Conservation (phyloP, 2,113 vertebrate species). For the Bubalus kerabau region DNA sequence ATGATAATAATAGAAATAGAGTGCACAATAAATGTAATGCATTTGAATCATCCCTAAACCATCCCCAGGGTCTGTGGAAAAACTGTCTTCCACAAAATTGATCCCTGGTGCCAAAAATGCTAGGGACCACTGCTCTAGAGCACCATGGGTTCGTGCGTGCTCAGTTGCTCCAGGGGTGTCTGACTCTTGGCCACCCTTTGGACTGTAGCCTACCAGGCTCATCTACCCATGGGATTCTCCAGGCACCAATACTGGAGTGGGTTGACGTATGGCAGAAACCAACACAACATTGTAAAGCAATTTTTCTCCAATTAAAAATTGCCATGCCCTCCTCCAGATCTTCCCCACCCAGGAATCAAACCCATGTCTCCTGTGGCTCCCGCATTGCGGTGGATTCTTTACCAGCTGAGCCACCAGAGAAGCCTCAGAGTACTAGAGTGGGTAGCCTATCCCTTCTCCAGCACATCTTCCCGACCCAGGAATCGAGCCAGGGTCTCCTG, state of each 20-base stretch:
- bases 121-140: neutral
- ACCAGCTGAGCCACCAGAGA: neutral
- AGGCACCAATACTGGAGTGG: neutral
- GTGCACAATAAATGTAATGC: neutral
- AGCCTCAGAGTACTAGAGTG: neutral
- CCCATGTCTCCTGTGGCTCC: rapidly evolving
- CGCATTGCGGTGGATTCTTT: neutral
- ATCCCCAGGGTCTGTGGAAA: neutral
- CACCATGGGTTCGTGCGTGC: rapidly evolving
- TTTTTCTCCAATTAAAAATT: neutral
- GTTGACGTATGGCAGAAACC: neutral
- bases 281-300: neutral
- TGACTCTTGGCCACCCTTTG: neutral
- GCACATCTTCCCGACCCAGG: neutral
- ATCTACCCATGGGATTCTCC: neutral
- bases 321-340: neutral
- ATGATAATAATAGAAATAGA: neutral
- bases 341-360: neutral
- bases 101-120: neutral
- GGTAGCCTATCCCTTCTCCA: neutral
- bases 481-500: neutral
- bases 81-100: neutral
- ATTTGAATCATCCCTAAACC: neutral
- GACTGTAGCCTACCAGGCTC: neutral
- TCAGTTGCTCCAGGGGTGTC: neutral